phyloP scores from a whole-genome alignment of 1,140 invertebrate genomes.

The Anastatus disparis region DNA sequence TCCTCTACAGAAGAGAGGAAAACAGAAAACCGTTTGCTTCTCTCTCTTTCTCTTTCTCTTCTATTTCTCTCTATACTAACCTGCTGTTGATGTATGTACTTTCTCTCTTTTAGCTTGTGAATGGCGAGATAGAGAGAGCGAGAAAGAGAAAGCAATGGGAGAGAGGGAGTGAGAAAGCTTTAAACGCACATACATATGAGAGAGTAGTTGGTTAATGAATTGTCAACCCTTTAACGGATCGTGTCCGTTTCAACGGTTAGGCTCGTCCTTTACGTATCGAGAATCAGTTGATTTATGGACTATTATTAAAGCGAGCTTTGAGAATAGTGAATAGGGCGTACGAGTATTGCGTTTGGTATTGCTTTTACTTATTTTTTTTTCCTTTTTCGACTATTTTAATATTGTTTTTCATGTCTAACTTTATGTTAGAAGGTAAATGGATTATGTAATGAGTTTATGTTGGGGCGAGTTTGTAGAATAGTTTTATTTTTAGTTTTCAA shows the following conservation, averaged over 20 bases:
- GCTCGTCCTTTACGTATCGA: conserved; percentile 8
- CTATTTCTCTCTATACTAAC: too few species aligned
- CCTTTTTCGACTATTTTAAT: background rate
- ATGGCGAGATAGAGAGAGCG: too few species aligned
- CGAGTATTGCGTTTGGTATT: background rate
- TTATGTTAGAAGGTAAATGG: background rate
- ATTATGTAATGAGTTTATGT: background rate
- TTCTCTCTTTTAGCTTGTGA: too few species aligned
- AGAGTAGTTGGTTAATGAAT: conserved; percentile 26
- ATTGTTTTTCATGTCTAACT: background rate
- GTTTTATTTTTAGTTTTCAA: too few species aligned
- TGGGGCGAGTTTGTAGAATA: too few species aligned
- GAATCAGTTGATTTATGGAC: conserved; percentile 18
- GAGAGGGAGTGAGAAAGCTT: background rate
- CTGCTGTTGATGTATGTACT: too few species aligned
- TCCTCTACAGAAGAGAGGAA: too few species aligned
- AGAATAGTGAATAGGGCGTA: background rate
- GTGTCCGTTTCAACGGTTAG: background rate
- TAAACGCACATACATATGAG: too few species aligned
- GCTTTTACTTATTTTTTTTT: background rate
- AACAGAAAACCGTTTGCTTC: too few species aligned
- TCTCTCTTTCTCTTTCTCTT: too few species aligned
- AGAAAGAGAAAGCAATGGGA: too few species aligned
- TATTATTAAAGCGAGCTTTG: background rate
- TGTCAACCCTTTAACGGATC: conserved; percentile 10